Evolutionary conservation across 2,888 invertebrate genomes (phyloP).

Genomic region (Thumatha senex): DNA sequence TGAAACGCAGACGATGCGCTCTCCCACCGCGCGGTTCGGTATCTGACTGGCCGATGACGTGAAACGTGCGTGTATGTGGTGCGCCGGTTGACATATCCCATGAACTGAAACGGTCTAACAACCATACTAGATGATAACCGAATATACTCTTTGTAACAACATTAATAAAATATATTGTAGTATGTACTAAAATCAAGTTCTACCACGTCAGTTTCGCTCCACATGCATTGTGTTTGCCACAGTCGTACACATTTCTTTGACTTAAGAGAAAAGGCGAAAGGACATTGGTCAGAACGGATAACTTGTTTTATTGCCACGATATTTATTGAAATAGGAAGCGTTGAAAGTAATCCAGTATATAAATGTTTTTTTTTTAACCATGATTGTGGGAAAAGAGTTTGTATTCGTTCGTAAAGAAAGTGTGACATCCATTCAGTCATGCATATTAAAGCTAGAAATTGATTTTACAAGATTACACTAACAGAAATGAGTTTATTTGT

Average conservation of each 20-base stretch:
- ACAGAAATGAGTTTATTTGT: conserved; percentile 4
- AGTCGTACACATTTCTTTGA: conserved; percentile 75
- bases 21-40: conserved; percentile 38
- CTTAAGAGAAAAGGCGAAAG: conserved; percentile 76
- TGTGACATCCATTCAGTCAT: background rate
- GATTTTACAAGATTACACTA: background rate
- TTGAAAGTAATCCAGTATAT: conserved; percentile 6
- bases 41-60: conserved; percentile 61
- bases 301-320: conserved; percentile 48
- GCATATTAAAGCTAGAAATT: background rate
- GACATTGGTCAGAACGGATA: conserved; percentile 51
- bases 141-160: conserved; percentile 17
- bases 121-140: conserved; percentile 5
- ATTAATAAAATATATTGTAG: conserved; percentile 20
- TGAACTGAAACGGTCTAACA: conserved; percentile 42
- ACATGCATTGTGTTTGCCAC: conserved; percentile 69
- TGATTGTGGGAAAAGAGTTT: background rate
- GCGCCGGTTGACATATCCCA: conserved; percentile 47
- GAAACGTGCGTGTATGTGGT: conserved; percentile 49
- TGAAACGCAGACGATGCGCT: conserved; percentile 33
- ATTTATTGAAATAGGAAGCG: conserved; percentile 22
- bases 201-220: conserved; percentile 45
- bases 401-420: background rate
- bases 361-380: background rate
- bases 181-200: conserved; percentile 20